Base-by-base conservation (phyloP, 2,113 vertebrate genomes). In the Syrrhaptes paradoxus region DNA sequence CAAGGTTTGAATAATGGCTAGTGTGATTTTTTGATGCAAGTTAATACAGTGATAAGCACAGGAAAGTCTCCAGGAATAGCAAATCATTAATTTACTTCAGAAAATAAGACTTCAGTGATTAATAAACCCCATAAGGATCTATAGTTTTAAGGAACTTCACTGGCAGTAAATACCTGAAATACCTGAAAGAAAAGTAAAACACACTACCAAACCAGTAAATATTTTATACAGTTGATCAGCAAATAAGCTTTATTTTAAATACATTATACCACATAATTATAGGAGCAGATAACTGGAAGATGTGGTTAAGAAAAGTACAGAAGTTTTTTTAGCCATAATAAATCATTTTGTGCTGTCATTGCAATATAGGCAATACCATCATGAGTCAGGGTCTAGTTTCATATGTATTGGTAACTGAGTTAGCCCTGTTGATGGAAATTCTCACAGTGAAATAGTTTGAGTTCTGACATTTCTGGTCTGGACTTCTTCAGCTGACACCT, bases 21-120 rank as follows among this genome's bases (percentile, higher is more conserved):
- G 57, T 89, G 82, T 91, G 91, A 97, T 96, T 96, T 97, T 97
- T 97, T 97, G 91, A 97, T 98, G 91, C 93, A 93, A 97, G 95
- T 97, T 98, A 98, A 98, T 97, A 97, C 92, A 95, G 76, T 97
- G 96, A 97, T 98, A 98, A 98, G 96, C 91, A 96, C 61, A 93
- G 83, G 93, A 96, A 97, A 98, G 68, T 96, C 96, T 88, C 83
- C 87, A 95, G 90, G 83, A 98, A 97, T 95, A 98, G 54, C 95
- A 98, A 95, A 97, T 97, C 97, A 97, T 98, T 98, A 97, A 98
- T 98, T 98, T 97, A 97, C 87, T 93, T 97, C 94, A 77, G 94
- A 97, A 97, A 97, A 97, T 96, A 97, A 97, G 96, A 95, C 92
- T 97, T 97, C 51, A 83, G 93, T 74, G 84, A 96, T 96, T 91